Evolutionary conservation across 2,113 vertebrate species (phyloP), one percentile per base, ranked within the genome.

Genomic region (Ciconia stormi): DNA sequence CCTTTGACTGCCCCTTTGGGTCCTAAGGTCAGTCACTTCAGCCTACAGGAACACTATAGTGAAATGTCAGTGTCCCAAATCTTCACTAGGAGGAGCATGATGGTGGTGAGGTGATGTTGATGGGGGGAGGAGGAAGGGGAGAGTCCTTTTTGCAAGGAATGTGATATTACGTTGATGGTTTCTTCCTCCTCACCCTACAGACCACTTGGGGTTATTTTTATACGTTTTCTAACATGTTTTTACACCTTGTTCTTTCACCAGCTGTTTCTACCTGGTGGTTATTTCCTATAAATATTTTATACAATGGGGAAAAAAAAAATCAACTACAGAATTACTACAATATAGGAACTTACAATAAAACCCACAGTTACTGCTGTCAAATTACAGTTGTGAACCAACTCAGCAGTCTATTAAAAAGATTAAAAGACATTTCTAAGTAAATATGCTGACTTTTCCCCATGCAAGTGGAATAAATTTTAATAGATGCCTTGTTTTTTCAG

Each of bases 21-120:
- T 58, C 7, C 42, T 22, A 71, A 36, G 11, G 3, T 63, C 56
- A 85, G 36, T 26, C 22, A 62, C 13, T 61, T 74, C 44, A 53
- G 36, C 25, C 29, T 34, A 56, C 8, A 38, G 21, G 9, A 72
- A 65, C 0, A 0, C 12, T 25, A 46, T 0, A 66, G n/a, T 10
- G 26, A 95, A 26, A 55, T 10, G 27, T 61, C 76, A 72, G 53
- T 20, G 30, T 44, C 16, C 49, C 49, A 66, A 2, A 56, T 22
- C 40, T 81, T 73, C 63, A 81, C 46, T 46, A 11, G 13, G 23
- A 70, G 8, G 20, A 55, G 34, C 12, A 15, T 8, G 27, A 69
- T 18, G 20, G 34, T 29, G 32, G 27, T 16, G 47, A 95, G 20
- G 14, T 29, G 20, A 53, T 36, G 32, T 1, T 52, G 61, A 52